A percentile compares a stretch with the other conserved stretches of the same genome.
Conservation (phyloP, 2,797 vertebrate genomes). For the Melanotaenia boesemani region DNA sequence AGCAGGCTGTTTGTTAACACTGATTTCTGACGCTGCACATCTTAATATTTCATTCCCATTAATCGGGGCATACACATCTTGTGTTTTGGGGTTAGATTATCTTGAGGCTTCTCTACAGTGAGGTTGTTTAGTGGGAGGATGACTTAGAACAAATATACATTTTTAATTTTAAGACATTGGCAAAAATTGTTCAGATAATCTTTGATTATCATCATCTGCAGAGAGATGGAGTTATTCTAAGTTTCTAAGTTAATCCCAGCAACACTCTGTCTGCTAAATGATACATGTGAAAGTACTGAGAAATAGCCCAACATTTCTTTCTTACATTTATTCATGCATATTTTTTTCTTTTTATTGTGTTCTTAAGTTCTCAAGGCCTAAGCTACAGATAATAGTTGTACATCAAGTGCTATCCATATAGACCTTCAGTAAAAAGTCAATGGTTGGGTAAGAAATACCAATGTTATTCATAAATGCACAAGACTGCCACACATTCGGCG, state of each 20-base stretch:
- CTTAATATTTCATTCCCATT: constrained; percentile 59
- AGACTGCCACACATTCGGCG: neutral
- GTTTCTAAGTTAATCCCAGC: neutral
- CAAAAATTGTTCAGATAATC: neutral
- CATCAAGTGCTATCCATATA: neutral
- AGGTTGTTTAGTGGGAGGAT: constrained; percentile 30
- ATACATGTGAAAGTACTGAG: neutral
- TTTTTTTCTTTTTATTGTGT: neutral
- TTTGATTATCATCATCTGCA: neutral
- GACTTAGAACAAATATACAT: constrained; percentile 30
- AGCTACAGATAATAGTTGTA: neutral
- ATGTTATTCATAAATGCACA: neutral
- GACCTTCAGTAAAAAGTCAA: neutral
- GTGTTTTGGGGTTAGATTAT: constrained; percentile 44
- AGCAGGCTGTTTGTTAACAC: constrained; percentile 72
- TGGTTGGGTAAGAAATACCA: neutral
- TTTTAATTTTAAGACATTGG: neutral
- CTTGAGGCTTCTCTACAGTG: constrained; percentile 51
- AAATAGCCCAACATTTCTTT: neutral
- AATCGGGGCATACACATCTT: constrained; percentile 64
- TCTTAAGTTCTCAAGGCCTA: neutral
- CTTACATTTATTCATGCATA: neutral
- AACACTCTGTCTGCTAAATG: neutral
- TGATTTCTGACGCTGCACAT: constrained; percentile 56
- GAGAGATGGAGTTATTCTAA: neutral